Percentiles rank a stretch among this genome's conserved stretches.
These are phyloP conservation scores for Heliconius erato DNA, from an alignment of 2,888 invertebrate species.

Conservation along the genomic window DNA sequence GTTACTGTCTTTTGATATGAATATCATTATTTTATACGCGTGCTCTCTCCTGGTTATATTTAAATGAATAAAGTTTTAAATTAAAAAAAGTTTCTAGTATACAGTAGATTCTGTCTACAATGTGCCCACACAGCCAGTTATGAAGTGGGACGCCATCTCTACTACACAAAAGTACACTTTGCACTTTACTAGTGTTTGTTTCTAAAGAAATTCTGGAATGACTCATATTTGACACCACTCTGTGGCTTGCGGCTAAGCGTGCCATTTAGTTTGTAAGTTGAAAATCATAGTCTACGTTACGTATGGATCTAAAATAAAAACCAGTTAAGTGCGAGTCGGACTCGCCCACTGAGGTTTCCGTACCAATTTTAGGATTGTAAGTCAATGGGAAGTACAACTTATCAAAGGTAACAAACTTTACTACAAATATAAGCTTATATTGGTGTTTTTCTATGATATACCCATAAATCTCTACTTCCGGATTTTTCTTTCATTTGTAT, in stretches of 20 bases:
- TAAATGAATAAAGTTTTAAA: slow-evolving; percentile 6
- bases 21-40: neutral
- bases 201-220: slow-evolving; percentile 22
- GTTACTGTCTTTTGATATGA: neutral
- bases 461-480: too few species aligned
- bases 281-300: neutral
- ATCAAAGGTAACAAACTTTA: too few species aligned
- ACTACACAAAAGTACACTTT: slow-evolving; percentile 24
- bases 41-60: neutral
- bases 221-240: slow-evolving; percentile 17
- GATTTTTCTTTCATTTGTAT: too few species aligned
- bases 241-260: neutral
- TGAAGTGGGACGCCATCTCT: slow-evolving; percentile 21
- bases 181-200: slow-evolving; percentile 13
- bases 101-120: neutral
- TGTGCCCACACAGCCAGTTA: neutral
- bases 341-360: too few species aligned
- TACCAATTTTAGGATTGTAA: too few species aligned
- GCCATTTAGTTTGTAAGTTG: neutral
- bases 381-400: too few species aligned
- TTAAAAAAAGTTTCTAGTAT: neutral
- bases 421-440: too few species aligned
- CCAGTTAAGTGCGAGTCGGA: too few species aligned
- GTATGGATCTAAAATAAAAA: neutral
- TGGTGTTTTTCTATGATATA: too few species aligned